Evolutionary conservation across 2,888 invertebrate genomes (phyloP), one percentile per base, ranked within the genome.

Genomic region (Horisme vitalbata): DNA sequence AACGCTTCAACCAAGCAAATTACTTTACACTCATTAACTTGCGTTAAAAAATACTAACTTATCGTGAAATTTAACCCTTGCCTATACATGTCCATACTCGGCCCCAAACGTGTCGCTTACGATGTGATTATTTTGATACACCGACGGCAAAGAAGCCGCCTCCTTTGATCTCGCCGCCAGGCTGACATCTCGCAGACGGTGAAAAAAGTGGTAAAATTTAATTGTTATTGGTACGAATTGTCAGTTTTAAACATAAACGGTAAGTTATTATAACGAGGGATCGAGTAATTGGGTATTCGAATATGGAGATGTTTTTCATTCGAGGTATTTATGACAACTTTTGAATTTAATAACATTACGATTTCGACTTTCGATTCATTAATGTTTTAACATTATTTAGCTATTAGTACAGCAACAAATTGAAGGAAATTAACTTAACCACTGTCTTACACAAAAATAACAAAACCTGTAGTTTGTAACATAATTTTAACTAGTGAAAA

Each of bases 91-190:
- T 47, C 54, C 46, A 36, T 63, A 58, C 55, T 61, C 64, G 63
- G 65, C 60, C 61, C 57, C 59, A 50, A 59, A 68, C 73, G 77
- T 73, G 75, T 75, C 76, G 71, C 72, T 74, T 69, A 69, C 72
- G 71, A 65, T 67, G 61, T 65, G 66, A 64, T 66, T 55, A 69
- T 66, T 68, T 68, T 68, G 71, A 73, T 72, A 70, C 66, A 66
- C 57, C 58, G 61, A 65, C 73, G 65, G 77, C 73, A 81, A 81
- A 82, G 68, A 62, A 38, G 60, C 79, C 80, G 82, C 65, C 48
- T 41, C 51, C 77, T 82, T 82, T 82, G 73, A 81, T 74, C 71
- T 75, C 63, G 57, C 78, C 79, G 78, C 69, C 60, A 62, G 63
- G 67, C 71, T 68, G 68, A 72, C 74, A 75, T 68, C 34, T 65